Base-by-base conservation (phyloP, 1,140 invertebrate species). In the Diabrotica undecimpunctata region DNA sequence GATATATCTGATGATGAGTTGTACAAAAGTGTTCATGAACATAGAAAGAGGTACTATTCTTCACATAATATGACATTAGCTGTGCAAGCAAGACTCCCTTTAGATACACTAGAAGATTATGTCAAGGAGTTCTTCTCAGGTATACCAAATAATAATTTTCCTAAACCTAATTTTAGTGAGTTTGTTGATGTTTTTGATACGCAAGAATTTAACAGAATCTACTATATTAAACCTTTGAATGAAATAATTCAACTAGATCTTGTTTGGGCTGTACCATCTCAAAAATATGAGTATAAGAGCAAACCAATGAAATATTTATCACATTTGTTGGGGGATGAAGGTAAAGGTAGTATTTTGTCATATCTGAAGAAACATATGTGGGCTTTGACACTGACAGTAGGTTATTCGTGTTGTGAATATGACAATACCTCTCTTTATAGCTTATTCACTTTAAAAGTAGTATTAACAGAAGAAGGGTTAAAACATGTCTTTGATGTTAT, bases 271-370 rank as follows among this genome's bases (percentile, higher is more conserved):
- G 83, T 95, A 79, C 90, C 91, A n/a, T 83, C 90, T 0, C 75
- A 91, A n/a, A 76, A 85, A 64, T 77, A 88, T 54, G 81, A 88
- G 12, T 95, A 94, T 76, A 86, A 86, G 77, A 84, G 82, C 35
- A 93, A 93, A 79, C 90, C 92, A 0, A 83, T 91, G 64, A 82
- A 90, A 53, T 94, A 95, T 71, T 74, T 97, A 0, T 88, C 90
- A 0, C 92, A 89, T 79, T 78, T 97, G 6, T 79, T 97, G 5
- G 94, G 93, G 0, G 90, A 97, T 77, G 94, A 97, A 80, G 94
- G 94, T 3, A 86, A 88, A 70, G 94, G 93, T 25, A 25, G 25
- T 25, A 25, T 25, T 25, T 25, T 25, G 0, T 90, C 91, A 41
- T 93, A 92, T 74, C 80, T 97, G 37, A 87, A 90, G 25, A 25